Evolutionary conservation across 2,888 invertebrate genomes (phyloP), one percentile per base, ranked within the genome.

Genomic region (Pseudococcus viburni): DNA sequence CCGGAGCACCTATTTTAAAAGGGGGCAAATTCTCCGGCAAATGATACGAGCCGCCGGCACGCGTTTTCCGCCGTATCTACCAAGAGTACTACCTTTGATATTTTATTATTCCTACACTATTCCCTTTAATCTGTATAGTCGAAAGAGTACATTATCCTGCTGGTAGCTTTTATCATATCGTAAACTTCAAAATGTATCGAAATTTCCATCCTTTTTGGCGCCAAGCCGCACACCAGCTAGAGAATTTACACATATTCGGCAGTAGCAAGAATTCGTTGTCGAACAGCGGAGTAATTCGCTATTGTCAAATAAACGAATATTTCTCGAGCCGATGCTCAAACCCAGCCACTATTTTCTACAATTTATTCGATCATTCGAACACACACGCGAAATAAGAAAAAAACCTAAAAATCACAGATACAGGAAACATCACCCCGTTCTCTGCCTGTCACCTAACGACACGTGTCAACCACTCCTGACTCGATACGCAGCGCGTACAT

Each of bases 71-170:
- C 48, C 48, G 48, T 51, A 51, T 42, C 42, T 42, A 42, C 42
- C 12, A 51, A 51, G 12, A 48, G 42, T n/a, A 84, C 6, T 84
- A 84, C 77, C 77, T 77, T 77, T 77, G 64, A 64, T 33, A 59
- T 85, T 8, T 59, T 64, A 59, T 42, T 55, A 55, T 55, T 55
- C n/a, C 55, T n/a, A 55, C 6, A n/a, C 39, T n/a, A 64, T 33
- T 17, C 85, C 51, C 12, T 26, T 6, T 51, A 55, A 22, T 55
- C 55, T 55, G 15, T 55, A n/a, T n/a, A 6, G 15, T 51, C 48
- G 48, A 51, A 9, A 12, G 48, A 51, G 48, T 51, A 51, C 48
- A 51, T 51, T 51, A 51, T 51, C 48, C 48, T 42, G 42, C 42
- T 51, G 11, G 4, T 12, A 51, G 48, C 48, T 51, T 51, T 51